Evolutionary conservation across 1,140 invertebrate species (phyloP), one percentile per base, ranked within the genome.

Genomic region (Drosophila sturtevanti): DNA sequence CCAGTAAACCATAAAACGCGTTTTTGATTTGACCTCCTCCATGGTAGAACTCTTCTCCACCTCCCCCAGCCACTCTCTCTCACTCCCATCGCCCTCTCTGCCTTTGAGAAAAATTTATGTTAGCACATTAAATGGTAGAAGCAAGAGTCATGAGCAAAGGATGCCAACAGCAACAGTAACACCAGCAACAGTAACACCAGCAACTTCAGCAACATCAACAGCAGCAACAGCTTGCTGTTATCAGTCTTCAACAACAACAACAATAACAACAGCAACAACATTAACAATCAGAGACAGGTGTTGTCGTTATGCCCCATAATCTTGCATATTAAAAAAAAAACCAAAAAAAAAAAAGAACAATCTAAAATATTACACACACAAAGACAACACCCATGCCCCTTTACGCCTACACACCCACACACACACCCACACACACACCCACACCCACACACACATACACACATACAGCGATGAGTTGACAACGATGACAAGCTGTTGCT

Each of bases 1-100:
- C 54, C 54, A 56, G 63, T 68, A 63, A 65, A 68, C 65, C 82
- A 89, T 82, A 87, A 87, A 89, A 89, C 82, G 84, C 82, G 79
- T 77, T 87, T 87, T 87, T 87, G 82, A 87, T 87, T 87, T 89
- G 84, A 58, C 72, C 63, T 16, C 52, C 9, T n/a, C 24, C 5
- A 4, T 6, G 2, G 27, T 31, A 3, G 2, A 3, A 31, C 27
- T 6, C 27, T 31, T 6, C 27, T 4, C 5, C n/a, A 9, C 44
- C 1, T 24, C 51, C 2, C 4, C 51, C 5, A 4, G 22, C 22
- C 14, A 9, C 34, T 35, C 9, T 35, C 34, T 2, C 3, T 11
- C 16, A 21, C n/a, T 11, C 5, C n/a, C n/a, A n/a, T n/a, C n/a
- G n/a, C n/a, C n/a, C 21, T 14, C 2, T 4, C 5, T 4, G n/a